Percentiles rank a stretch among this genome's conserved stretches.
Evolutionary conservation across 2,113 vertebrate genomes (phyloP).

Genomic region (Oreocharis arfaki): DNA sequence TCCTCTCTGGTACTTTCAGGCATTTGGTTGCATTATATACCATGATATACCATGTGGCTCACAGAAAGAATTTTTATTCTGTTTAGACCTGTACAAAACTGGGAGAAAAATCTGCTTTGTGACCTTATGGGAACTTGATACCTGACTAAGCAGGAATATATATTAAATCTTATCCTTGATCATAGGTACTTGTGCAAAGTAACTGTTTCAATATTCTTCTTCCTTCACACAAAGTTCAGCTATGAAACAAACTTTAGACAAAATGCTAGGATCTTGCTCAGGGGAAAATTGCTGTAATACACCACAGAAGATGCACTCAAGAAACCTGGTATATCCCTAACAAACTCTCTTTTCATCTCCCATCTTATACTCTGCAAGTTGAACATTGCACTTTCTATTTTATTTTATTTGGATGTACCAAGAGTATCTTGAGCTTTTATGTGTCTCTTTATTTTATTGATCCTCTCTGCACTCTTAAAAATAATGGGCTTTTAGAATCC

Average conservation of each 20-base stretch:
- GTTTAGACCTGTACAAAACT: neutral
- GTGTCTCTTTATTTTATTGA: slow-evolving; percentile 73
- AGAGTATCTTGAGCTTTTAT: slow-evolving; percentile 70
- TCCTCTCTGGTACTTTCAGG: neutral
- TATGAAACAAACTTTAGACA: slow-evolving; percentile 44
- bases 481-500: slow-evolving; percentile 74
- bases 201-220: neutral
- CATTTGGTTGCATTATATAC: neutral
- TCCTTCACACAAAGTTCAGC: neutral
- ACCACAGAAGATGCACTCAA: neutral
- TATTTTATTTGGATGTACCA: slow-evolving; percentile 65
- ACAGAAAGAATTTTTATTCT: neutral
- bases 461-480: slow-evolving; percentile 70
- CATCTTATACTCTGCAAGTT: neutral
- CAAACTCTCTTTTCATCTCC: slow-evolving; percentile 6
- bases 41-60: neutral
- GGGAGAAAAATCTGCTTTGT: slow-evolving; percentile 28
- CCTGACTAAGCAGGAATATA: slow-evolving; percentile 8
- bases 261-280: slow-evolving; percentile 26
- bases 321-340: neutral
- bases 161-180: slow-evolving; percentile 36
- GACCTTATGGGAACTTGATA: slow-evolving; percentile 43
- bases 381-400: slow-evolving; percentile 5
- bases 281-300: slow-evolving; percentile 36
- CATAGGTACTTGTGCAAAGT: slow-evolving; percentile 22